Conservation (phyloP, 2,113 vertebrate species). For the Sardina pilchardus region DNA sequence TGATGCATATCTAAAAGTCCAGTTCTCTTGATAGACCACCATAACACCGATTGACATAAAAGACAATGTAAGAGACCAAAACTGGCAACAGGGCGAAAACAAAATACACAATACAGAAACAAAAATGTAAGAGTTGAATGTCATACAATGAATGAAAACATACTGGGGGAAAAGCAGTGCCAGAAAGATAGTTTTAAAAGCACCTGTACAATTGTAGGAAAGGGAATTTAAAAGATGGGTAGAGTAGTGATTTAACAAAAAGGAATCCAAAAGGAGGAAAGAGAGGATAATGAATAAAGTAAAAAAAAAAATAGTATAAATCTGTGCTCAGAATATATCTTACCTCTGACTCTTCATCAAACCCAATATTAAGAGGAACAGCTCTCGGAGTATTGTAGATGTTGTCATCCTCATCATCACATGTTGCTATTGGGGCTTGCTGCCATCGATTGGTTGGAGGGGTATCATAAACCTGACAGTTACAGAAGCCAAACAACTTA, state of each 20-base stretch:
- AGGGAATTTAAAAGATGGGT: too few relatives aligned
- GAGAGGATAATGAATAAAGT: not conserved
- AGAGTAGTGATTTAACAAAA: too few relatives aligned
- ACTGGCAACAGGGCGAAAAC: too few relatives aligned
- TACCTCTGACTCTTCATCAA: constrained; percentile 68
- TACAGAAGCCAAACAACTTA: not conserved
- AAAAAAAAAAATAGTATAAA: not conserved
- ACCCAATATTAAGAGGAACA: constrained; percentile 53
- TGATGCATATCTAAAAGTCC: too few relatives aligned
- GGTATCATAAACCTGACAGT: constrained; percentile 74
- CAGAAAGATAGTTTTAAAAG: not conserved
- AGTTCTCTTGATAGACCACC: too few relatives aligned
- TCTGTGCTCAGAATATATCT: not conserved
- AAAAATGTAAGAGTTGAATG: too few relatives aligned
- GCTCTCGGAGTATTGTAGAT: constrained; percentile 77
- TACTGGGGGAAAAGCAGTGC: not conserved
- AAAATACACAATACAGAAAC: too few relatives aligned
- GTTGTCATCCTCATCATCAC: constrained; percentile 59
- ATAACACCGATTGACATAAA: too few relatives aligned
- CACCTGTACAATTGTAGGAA: too few relatives aligned
- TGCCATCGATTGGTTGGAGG: constrained; percentile 74
- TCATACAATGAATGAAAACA: not conserved
- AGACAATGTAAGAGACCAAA: not conserved
- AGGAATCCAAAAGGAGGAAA: too few relatives aligned
- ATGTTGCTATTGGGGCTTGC: constrained; percentile 50